Percentiles rank a stretch among this genome's conserved stretches.
Evolutionary conservation across 1,140 invertebrate species (phyloP).

Genomic region (Bathynomus jamesi): DNA sequence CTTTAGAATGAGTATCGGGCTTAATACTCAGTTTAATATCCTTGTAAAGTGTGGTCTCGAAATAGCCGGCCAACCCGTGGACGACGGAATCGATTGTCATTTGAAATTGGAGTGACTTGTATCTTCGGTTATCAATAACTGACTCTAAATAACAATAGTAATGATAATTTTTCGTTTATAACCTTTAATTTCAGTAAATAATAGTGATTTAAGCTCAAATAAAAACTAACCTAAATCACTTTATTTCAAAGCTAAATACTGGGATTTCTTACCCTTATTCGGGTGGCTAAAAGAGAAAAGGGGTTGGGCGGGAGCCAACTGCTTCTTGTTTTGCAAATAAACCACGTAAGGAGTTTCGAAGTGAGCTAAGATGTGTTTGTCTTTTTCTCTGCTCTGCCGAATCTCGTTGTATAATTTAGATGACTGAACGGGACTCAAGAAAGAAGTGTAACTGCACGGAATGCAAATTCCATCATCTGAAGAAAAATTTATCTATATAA

Average conservation of each 20-base stretch:
- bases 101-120: constrained; percentile 59
- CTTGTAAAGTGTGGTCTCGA: constrained; percentile 77
- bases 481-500: too few species aligned
- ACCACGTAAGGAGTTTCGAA: constrained; percentile 90
- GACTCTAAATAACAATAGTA: too few species aligned
- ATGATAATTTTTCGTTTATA: too few species aligned
- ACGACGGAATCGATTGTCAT: constrained; percentile 65
- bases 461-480: constrained; percentile 82
- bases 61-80: constrained; percentile 92
- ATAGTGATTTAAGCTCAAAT: too few species aligned
- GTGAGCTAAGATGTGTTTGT: constrained; percentile 53
- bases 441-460: constrained; percentile 82
- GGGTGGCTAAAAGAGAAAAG: constrained; percentile 88
- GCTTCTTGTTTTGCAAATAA: constrained; percentile 79
- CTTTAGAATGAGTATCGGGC: constrained; percentile 73
- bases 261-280: constrained; percentile 50
- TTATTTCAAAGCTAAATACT: too few species aligned
- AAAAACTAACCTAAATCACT: too few species aligned
- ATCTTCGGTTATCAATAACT: constrained; percentile 54
- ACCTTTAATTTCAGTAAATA: too few species aligned
- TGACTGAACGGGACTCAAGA: constrained; percentile 75
- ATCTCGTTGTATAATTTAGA: constrained; percentile 67
- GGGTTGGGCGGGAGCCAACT: constrained; percentile 66
- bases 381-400: constrained; percentile 49
- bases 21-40: constrained; percentile 80